Evolutionary conservation across 2,113 vertebrate genomes (phyloP).

Genomic region (Syngnathus typhle): DNA sequence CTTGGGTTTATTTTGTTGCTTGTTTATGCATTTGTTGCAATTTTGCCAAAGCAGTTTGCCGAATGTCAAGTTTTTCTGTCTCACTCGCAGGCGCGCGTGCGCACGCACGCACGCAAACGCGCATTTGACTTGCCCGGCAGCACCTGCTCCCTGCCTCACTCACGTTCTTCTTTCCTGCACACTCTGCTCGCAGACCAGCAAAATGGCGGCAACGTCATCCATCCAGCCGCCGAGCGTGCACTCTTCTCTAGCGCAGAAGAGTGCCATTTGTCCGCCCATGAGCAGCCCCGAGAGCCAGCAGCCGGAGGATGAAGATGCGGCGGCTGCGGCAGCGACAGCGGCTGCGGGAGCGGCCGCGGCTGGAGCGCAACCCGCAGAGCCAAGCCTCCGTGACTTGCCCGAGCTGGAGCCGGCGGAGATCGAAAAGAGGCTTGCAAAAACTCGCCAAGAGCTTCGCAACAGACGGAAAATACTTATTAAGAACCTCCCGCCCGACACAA

Average conservation of each 20-base stretch:
- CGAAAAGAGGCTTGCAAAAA: slow-evolving; percentile 77
- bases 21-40: neutral
- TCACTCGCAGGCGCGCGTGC: neutral
- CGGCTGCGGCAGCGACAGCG: neutral
- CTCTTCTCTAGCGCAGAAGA: slow-evolving; percentile 58
- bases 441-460: slow-evolving; percentile 86
- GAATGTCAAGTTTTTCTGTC: neutral
- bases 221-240: slow-evolving; percentile 73
- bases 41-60: neutral
- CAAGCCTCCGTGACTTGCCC: slow-evolving; percentile 64
- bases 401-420: slow-evolving; percentile 77
- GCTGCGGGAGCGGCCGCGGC: neutral
- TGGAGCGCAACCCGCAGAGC: slow-evolving; percentile 42
- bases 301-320: slow-evolving; percentile 57
- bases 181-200: slow-evolving; percentile 67
- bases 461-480: slow-evolving; percentile 90
- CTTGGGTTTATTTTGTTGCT: neutral
- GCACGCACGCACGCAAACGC: neutral
- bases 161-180: slow-evolving; percentile 26
- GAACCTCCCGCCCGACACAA: slow-evolving; percentile 86
- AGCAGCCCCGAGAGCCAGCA: slow-evolving; percentile 62
- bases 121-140: slow-evolving; percentile 1
- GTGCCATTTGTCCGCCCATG: slow-evolving; percentile 60
- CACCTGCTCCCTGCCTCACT: slow-evolving; percentile 29
- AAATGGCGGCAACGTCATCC: slow-evolving; percentile 77